Evolutionary conservation across 1,140 invertebrate species (phyloP).

Genomic region (Ostrea edulis): DNA sequence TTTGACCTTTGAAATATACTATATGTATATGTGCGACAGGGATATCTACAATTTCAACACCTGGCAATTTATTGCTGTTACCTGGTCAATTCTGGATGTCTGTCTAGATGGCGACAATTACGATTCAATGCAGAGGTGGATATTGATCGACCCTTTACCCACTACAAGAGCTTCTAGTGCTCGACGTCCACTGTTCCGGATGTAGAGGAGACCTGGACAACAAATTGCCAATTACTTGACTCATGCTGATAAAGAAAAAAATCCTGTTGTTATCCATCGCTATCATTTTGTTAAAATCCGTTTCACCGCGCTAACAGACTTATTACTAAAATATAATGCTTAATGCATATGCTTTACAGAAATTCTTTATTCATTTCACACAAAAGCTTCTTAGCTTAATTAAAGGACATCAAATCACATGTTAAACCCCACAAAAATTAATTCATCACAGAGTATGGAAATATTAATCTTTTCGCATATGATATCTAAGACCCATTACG

Average conservation of each 20-base stretch:
- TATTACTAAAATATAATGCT: constrained; percentile 5
- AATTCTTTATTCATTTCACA: constrained; percentile 28
- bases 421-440: not conserved
- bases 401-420: constrained; percentile 13
- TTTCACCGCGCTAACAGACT: not conserved
- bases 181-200: not conserved
- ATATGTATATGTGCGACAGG: no score
- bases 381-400: constrained; percentile 31
- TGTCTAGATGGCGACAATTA: not conserved
- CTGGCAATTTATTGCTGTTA: no score
- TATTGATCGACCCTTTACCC: not conserved
- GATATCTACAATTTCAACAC: no score
- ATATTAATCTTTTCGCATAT: constrained; percentile 5
- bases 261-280: not conserved
- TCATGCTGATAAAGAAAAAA: constrained; percentile 5
- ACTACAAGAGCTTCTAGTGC: not conserved
- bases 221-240: not conserved
- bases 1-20: no score
- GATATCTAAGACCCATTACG: constrained; percentile 13
- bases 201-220: not conserved
- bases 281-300: not conserved
- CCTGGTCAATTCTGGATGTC: no score
- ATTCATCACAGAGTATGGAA: constrained; percentile 5
- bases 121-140: not conserved
- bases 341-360: not conserved